A percentile compares a stretch with the other conserved stretches of the same genome.
phyloP scores from a whole-genome alignment of 2,797 vertebrate species.

The Peromyscus aztecus region DNA sequence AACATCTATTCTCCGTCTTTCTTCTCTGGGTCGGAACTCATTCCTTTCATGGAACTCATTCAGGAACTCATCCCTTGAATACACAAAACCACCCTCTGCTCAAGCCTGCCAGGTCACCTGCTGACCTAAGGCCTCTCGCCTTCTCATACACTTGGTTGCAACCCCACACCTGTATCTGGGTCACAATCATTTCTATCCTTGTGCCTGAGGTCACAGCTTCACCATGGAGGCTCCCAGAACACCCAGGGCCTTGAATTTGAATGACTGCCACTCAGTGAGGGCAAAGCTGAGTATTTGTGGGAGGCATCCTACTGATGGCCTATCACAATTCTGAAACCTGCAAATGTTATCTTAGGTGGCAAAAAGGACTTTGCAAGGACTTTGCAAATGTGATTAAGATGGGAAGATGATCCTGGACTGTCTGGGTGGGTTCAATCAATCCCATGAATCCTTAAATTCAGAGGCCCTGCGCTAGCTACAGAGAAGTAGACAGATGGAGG shows the following conservation, averaged over 20 bases:
- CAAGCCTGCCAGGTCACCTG: not conserved
- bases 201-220: not conserved
- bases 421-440: not conserved
- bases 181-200: conserved; percentile 52
- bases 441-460: conserved; percentile 10
- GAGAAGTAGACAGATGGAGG: not conserved
- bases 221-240: not conserved
- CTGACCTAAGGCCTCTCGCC: conserved; percentile 23
- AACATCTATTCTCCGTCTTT: not conserved
- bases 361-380: conserved; percentile 3
- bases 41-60: conserved; percentile 49
- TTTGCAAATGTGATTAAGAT: conserved; percentile 11
- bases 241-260: not conserved
- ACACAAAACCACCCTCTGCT: not conserved
- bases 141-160: not conserved
- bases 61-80: not conserved
- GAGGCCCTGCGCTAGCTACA: not conserved
- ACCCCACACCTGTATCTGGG: not conserved
- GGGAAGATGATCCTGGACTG: conserved; percentile 11
- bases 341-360: conserved; percentile 35
- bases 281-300: not conserved
- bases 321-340: conserved; percentile 14
- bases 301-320: not conserved
- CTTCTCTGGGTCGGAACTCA: not conserved
- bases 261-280: not conserved